Evolutionary conservation across 2,113 vertebrate genomes (phyloP), one percentile per base, ranked within the genome.

Genomic region (Ranitomeya imitator): DNA sequence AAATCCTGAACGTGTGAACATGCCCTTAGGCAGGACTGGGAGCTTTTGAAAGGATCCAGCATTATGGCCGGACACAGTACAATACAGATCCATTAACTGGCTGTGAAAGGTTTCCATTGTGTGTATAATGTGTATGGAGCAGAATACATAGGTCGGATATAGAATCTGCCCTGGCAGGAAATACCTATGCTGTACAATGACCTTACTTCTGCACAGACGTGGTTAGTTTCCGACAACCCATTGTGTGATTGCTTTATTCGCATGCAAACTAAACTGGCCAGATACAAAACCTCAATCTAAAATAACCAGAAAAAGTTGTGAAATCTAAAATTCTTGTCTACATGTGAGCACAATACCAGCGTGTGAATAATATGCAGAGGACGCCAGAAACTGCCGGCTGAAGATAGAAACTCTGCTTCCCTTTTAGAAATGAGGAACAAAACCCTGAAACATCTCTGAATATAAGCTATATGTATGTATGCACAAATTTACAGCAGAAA

Each of bases 241-340:
- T 7, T 51, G 59, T 63, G n/a, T 21, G 31, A 11, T 61, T 63
- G 60, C 37, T 52, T 59, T 21, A 61, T 63, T 52, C 23, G 10
- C 11, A 61, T 21, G 60, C 31, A 10, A 15, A 23, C 37, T 52
- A 13, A 52, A 23, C 11, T 52, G 63, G 10, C 21, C 61, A 67
- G 67, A 83, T 8, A 83, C 11, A 54, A 67, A 37, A 52, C 81
- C 13, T 67, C 61, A 65, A 23, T 54, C 60, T 83, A 16, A 67
- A 18, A 80, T 59, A 60, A 31, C 54, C 55, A 60, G 55, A 60
- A 1, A 23, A 26, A 59, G 13, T 80, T 12, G 19, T 26, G 12
- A 83, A 83, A 67, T 11, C 6, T 19, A 37, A 52, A 19, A 23
- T 69, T 83, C 19, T 21, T 83, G 18, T 83, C 80, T 83, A 21